phyloP scores from a whole-genome alignment of 2,888 invertebrate genomes.

The Eupithecia subfuscata region DNA sequence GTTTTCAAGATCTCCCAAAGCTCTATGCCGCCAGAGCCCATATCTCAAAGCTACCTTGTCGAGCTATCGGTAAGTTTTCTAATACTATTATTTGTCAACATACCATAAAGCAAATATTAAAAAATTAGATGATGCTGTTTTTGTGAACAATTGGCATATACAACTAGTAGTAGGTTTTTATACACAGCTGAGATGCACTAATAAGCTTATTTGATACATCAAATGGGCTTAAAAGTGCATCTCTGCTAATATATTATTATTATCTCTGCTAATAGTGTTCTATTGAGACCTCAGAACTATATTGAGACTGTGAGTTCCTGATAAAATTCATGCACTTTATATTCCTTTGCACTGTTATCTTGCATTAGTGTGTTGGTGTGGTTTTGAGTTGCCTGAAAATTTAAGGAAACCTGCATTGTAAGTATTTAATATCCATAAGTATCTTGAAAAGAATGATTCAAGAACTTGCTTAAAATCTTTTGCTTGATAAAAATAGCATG shows the following conservation, averaged over 20 bases:
- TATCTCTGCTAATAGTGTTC: not conserved
- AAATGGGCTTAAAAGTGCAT: not conserved
- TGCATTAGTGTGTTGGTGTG: not conserved
- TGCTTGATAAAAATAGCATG: not conserved
- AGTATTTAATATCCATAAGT: not conserved
- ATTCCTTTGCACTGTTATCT: not conserved
- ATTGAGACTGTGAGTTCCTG: not conserved
- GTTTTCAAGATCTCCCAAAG: slow-evolving; percentile 91
- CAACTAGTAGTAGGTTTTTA: too few species aligned
- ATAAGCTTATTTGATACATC: too few species aligned
- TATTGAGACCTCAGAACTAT: not conserved
- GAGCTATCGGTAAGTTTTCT: slow-evolving; percentile 89
- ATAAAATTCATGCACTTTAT: not conserved
- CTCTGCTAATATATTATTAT: not conserved
- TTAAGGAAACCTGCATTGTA: not conserved
- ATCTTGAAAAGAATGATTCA: not conserved
- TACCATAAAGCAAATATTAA: not conserved
- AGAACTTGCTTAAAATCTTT: not conserved
- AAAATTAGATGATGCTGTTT: not conserved
- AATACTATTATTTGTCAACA: not conserved
- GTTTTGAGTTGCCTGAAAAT: slow-evolving; percentile 1
- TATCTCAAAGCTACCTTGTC: slow-evolving; percentile 96
- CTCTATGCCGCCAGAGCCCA: slow-evolving; percentile 91
- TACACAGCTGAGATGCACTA: too few species aligned
- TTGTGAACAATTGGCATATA: not conserved